Evolutionary conservation across 2,113 vertebrate genomes (phyloP).

Genomic region (Agapornis roseicollis): DNA sequence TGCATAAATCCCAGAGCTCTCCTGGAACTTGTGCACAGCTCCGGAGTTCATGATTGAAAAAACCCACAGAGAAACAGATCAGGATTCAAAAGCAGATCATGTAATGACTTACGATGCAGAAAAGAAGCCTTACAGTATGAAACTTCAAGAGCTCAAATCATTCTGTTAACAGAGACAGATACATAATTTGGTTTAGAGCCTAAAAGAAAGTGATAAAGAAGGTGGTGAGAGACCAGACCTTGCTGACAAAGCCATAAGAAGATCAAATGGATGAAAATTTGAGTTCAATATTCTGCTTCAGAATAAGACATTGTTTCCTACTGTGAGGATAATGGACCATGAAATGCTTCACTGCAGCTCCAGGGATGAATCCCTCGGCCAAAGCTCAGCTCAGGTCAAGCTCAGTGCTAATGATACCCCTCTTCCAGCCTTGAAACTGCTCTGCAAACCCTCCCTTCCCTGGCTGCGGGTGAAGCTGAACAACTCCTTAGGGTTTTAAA

Average conservation of each 20-base stretch:
- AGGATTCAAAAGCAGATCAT: neutral
- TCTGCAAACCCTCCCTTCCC: neutral
- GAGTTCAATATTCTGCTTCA: neutral
- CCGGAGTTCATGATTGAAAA: neutral
- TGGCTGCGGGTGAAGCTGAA: neutral
- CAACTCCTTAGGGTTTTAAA: neutral
- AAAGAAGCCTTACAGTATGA: neutral
- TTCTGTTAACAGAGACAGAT: neutral
- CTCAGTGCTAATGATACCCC: neutral
- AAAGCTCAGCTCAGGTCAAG: constrained; percentile 44
- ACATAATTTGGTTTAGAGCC: neutral
- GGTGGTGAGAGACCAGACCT: neutral
- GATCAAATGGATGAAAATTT: constrained; percentile 17
- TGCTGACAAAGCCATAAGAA: neutral
- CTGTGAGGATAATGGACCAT: constrained; percentile 43
- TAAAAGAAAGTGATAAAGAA: neutral
- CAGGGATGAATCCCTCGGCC: constrained; percentile 11
- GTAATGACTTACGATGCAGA: neutral
- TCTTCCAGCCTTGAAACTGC: neutral
- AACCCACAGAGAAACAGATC: fast-evolving
- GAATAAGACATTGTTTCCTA: constrained; percentile 3
- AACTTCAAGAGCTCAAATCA: neutral
- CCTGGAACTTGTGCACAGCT: neutral
- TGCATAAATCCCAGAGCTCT: neutral
- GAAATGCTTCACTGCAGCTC: constrained; percentile 18